These are phyloP conservation scores for Apogon talboti DNA, from an alignment of 2,797 vertebrate species.

Conservation along the genomic window DNA sequence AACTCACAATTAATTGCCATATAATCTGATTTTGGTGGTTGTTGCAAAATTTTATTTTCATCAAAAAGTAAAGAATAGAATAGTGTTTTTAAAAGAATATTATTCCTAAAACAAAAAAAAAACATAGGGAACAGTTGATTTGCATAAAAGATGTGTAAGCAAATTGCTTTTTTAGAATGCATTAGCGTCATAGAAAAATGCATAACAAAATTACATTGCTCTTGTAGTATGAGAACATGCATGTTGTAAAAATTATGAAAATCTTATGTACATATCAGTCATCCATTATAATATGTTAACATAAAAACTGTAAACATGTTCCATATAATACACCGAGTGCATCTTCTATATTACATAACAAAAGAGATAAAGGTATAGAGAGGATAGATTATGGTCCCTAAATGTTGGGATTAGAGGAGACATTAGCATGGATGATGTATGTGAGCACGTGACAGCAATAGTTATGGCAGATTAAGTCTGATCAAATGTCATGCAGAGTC, in stretches of 20 bases:
- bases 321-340: neutral
- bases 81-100: neutral
- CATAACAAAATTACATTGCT: neutral
- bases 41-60: neutral
- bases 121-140: neutral
- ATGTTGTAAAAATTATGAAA: conserved; percentile 1
- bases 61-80: neutral
- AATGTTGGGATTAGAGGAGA: neutral
- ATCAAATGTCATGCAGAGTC: conserved; percentile 1
- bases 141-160: no score
- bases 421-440: neutral
- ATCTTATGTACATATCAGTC: neutral
- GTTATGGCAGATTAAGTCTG: neutral
- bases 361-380: neutral
- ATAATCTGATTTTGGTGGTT: neutral
- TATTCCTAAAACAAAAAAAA: no score
- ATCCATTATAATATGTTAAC: neutral
- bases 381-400: neutral
- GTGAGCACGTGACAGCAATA: conserved; percentile 4
- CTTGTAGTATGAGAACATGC: neutral
- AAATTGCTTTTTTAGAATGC: neutral
- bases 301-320: neutral
- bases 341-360: neutral
- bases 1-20: neutral
- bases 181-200: neutral